These are phyloP conservation scores for Poecilia latipinna DNA, from an alignment of 2,113 vertebrate species.

Conservation along the genomic window DNA sequence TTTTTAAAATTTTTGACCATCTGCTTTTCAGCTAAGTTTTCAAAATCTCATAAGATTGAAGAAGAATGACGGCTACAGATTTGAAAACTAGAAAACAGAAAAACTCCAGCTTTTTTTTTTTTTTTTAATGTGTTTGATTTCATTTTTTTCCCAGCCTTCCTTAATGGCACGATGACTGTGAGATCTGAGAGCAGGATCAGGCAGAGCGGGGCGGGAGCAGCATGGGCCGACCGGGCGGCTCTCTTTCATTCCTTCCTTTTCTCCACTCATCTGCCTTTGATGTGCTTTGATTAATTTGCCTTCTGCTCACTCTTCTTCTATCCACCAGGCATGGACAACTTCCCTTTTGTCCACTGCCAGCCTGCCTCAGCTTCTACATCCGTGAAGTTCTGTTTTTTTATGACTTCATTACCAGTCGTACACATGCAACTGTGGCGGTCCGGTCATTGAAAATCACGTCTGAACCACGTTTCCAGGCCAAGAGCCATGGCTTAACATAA, in stretches of 20 bases:
- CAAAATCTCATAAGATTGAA: background rate
- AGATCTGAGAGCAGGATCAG: conserved; percentile 73
- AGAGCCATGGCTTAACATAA: background rate
- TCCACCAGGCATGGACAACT: conserved; percentile 32
- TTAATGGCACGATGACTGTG: conserved; percentile 66
- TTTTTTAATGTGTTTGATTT: conserved; percentile 22
- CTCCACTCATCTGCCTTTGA: conserved; percentile 71
- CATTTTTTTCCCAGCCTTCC: conserved; percentile 40
- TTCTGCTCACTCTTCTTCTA: conserved; percentile 57
- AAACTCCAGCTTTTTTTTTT: background rate
- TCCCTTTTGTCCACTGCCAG: conserved; percentile 12
- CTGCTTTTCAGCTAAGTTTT: background rate
- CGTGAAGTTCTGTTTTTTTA: conserved; percentile 5
- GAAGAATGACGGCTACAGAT: background rate
- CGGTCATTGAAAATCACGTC: background rate
- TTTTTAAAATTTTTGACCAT: background rate
- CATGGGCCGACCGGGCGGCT: conserved; percentile 70
- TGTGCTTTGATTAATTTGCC: conserved; percentile 78
- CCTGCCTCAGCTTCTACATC: conserved; percentile 4
- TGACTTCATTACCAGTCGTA: background rate
- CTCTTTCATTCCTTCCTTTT: conserved; percentile 69
- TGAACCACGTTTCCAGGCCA: background rate
- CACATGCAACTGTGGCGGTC: background rate
- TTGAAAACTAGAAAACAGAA: background rate
- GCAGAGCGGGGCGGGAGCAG: conserved; percentile 64